Evolutionary conservation across 2,113 vertebrate species (phyloP), one percentile per base, ranked within the genome.

Genomic region (Microcebus ravelobensis): DNA sequence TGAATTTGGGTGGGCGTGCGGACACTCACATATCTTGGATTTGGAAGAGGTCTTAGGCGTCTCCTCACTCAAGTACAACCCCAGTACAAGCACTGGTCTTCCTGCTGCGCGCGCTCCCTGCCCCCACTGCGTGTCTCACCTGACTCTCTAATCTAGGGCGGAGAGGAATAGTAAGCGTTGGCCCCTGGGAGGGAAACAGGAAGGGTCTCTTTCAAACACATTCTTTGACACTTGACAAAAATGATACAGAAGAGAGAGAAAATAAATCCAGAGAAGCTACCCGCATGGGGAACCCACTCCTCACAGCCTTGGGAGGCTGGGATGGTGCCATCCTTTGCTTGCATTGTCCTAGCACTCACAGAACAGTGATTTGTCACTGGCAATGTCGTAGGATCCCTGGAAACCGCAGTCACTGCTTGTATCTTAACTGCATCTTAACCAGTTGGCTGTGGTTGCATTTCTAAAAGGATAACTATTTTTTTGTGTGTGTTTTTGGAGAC

Each of bases 81-180:
- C 76, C 13, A 17, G 73, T 31, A 0, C 2, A n/a, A 36, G 36
- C 50, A 6, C 34, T 20, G 14, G 34, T 6, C 48, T 67, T 63
- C 36, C 52, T 25, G 18, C 12, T 15, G 0, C 0, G 1, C 4
- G 7, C 5, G 59, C 42, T 65, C n/a, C 5, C 3, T 39, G 61
- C 12, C 6, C 8, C 57, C 5, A 0, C 14, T 3, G 21, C 15
- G 1, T 42, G 4, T 11, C 39, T 29, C 8, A 29, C 25, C 31
- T 34, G 45, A 21, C 29, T 29, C 71, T 80, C 31, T 90, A 25
- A 45, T 83, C 42, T 42, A 27, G 36, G 61, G 48, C 8, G 0
- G 1, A 6, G 50, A 25, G 13, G 23, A 52, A 42, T 4, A 21
- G 17, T 8, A 8, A 76, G 21, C 9, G 1, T 25, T 6, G 7